A percentile compares a stretch with the other conserved stretches of the same genome.
phyloP scores from a whole-genome alignment of 1,140 invertebrate genomes.

The Calycopis cecrops region DNA sequence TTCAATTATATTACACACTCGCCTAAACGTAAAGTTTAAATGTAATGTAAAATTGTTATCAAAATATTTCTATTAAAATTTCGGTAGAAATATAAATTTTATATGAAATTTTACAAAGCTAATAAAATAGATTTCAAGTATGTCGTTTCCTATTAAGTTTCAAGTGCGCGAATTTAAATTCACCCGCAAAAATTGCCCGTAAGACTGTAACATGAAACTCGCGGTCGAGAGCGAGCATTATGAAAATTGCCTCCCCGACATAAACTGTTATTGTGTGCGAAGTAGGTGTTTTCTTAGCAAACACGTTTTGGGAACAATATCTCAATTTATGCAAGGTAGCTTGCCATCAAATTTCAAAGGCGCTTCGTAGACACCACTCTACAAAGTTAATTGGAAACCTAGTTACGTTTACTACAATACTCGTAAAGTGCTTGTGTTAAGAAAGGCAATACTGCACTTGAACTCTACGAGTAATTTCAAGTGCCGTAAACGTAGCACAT shows the following conservation, averaged over 20 bases:
- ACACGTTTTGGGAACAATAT: constrained; percentile 21
- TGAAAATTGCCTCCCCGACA: constrained; percentile 36
- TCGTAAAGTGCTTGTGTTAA: too few relatives aligned
- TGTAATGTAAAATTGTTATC: too few relatives aligned
- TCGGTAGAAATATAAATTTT: too few relatives aligned
- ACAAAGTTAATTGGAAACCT: too few relatives aligned
- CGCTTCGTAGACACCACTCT: background rate
- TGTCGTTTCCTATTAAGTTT: background rate
- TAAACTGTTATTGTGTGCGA: constrained; percentile 39
- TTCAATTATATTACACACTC: too few relatives aligned
- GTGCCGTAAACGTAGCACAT: too few relatives aligned
- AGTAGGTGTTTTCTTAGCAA: constrained; percentile 35
- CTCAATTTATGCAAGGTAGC: constrained; percentile 12
- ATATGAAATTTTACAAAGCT: too few relatives aligned
- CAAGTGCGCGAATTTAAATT: constrained; percentile 5
- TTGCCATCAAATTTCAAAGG: constrained; percentile 3
- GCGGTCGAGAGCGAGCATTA: constrained; percentile 23
- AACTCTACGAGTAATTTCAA: too few relatives aligned
- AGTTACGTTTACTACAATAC: too few relatives aligned
- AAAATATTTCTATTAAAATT: too few relatives aligned
- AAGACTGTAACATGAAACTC: background rate
- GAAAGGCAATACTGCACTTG: too few relatives aligned
- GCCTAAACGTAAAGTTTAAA: too few relatives aligned
- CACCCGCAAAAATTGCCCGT: background rate
- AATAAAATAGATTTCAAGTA: constrained; percentile 1